Evolutionary conservation across 2,113 vertebrate genomes (phyloP).

Genomic region (Pavo muticus): DNA sequence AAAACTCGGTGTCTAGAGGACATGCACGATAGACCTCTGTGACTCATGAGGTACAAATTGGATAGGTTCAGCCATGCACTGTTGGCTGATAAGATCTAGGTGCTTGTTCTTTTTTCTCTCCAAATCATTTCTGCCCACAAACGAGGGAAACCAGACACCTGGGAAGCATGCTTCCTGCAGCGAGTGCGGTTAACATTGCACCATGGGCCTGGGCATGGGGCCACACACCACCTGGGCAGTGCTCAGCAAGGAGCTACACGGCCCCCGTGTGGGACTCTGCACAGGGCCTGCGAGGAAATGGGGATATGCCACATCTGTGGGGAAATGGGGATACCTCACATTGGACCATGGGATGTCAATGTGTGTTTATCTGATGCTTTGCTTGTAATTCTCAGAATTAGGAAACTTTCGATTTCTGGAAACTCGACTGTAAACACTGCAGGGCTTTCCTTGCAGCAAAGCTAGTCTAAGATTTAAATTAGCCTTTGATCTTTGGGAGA

Average conservation of each 20-base stretch:
- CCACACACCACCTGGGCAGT: background rate
- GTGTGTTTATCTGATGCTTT: background rate
- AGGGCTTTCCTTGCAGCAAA: background rate
- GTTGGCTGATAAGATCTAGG: background rate
- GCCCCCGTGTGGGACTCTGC: background rate
- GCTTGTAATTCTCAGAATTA: background rate
- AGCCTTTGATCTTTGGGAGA: background rate
- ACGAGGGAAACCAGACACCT: background rate
- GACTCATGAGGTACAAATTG: background rate
- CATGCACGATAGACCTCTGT: background rate
- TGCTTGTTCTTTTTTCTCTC: background rate
- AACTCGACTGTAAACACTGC: background rate
- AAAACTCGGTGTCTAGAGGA: background rate
- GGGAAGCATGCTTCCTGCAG: background rate
- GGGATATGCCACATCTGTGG: slow-evolving; percentile 37
- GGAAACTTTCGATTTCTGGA: background rate
- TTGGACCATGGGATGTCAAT: background rate
- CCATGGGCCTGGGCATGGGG: background rate
- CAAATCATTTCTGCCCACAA: background rate
- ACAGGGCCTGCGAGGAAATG: background rate
- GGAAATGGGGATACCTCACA: slow-evolving; percentile 41
- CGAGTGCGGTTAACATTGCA: background rate
- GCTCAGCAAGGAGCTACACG: background rate
- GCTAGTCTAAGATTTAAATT: background rate
- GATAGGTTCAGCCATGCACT: background rate